Evolutionary conservation across 1,140 invertebrate genomes (phyloP), one percentile per base, ranked within the genome.

Genomic region (Atta cephalotes): DNA sequence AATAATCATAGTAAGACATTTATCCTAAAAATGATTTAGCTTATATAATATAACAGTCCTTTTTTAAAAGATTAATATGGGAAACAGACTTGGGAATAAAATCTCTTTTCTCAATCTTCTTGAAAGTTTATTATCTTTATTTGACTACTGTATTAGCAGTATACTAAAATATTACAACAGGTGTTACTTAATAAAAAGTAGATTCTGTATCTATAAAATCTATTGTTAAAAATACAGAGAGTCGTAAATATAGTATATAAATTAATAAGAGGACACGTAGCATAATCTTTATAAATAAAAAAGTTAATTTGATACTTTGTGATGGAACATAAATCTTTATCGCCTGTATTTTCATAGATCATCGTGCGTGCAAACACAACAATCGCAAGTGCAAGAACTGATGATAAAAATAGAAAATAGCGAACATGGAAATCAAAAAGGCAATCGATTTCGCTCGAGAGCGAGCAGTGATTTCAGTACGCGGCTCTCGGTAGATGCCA

Each of bases 401-500:
- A 70, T 56, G n/a, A 3, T 51, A 58, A 79, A 0, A 0, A 25
- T 25, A 65, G 60, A 79, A 0, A 0, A 66, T 28, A 56, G 35
- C 78, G 65, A 45, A 58, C 2, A 18, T 53, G 21, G 21, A 16
- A 65, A 21, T 80, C 60, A 60, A 82, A 87, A 71, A 51, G 53
- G 21, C 76, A 56, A 51, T 56, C 58, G 62, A 72, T 88, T 86
- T 65, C 39, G 49, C 31, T 66, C 68, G 16, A 25, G 62, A 60
- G 12, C 18, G 16, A 56, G 35, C 53, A 49, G 58, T 86, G 84
- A 87, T 88, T 77, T 39, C 68, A 62, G 60, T 77, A 58, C 49
- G 76, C 68, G 70, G 35, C 53, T 85, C 49, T 89, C 63, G 21
- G 39, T 81, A 53, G 82, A 86, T 56, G 53, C 16, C 77, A 12